Conservation (phyloP, 2,797 vertebrate species). For the Orestias chungarensis region DNA sequence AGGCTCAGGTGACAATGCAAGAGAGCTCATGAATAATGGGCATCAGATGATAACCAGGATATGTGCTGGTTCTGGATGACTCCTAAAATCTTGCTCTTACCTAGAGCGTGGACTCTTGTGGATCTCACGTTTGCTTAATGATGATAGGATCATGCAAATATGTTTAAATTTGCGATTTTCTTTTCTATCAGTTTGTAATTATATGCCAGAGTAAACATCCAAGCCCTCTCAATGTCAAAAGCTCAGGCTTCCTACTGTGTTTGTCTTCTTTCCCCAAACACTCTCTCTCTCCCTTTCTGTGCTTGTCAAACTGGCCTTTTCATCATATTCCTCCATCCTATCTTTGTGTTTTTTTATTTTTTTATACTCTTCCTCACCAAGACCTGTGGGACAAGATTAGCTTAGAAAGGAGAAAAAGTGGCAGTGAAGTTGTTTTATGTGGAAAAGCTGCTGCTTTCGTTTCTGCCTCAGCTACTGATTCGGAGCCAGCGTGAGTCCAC, state of each 20-base stretch:
- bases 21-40: conserved; percentile 80
- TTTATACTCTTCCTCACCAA: conserved; percentile 27
- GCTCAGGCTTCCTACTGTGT: conserved; percentile 34
- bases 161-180: conserved; percentile 46
- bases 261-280: conserved; percentile 40
- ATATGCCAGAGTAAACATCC: conserved; percentile 45
- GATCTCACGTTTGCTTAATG: conserved; percentile 25
- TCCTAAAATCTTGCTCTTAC: conserved; percentile 57
- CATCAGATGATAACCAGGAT: conserved; percentile 68
- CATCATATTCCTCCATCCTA: conserved; percentile 51
- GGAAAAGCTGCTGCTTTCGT: conserved; percentile 35
- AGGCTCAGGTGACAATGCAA: conserved; percentile 64
- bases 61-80: conserved; percentile 56
- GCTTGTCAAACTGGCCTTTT: conserved; percentile 58
- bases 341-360: conserved; percentile 45
- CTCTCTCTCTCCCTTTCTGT: conserved; percentile 37
- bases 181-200: conserved; percentile 38
- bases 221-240: conserved; percentile 45
- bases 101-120: conserved; percentile 16
- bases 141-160: conserved; percentile 52
- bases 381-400: conserved; percentile 44
- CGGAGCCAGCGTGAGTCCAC: conserved; percentile 51
- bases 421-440: conserved; percentile 49
- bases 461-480: conserved; percentile 26
- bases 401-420: conserved; percentile 29